A percentile compares a stretch with the other conserved stretches of the same genome.
Evolutionary conservation across 2,113 vertebrate species (phyloP).

Genomic region (Tachuris rubrigastra): DNA sequence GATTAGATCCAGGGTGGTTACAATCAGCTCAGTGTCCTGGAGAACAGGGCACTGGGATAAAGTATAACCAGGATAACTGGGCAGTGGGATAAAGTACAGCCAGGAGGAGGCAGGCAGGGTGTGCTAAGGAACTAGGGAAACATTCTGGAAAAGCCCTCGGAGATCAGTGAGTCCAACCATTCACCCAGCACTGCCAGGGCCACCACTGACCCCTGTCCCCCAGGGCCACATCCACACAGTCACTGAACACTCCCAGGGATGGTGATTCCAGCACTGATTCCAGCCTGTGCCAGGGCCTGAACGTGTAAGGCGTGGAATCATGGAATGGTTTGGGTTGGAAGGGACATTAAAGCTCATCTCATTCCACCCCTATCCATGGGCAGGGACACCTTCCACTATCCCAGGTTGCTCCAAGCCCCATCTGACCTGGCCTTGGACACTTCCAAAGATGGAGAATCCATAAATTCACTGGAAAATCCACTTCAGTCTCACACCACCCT

Average conservation of each 20-base stretch:
- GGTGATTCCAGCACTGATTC: background rate
- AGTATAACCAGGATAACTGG: background rate
- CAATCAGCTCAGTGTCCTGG: background rate
- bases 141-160: background rate
- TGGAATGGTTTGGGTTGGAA: background rate
- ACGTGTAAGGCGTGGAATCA: background rate
- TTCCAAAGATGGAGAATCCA: too few relatives aligned
- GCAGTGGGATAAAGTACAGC: background rate
- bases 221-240: background rate
- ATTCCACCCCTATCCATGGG: background rate
- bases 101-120: background rate
- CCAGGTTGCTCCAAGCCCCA: background rate
- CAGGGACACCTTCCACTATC: background rate
- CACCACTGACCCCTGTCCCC: background rate
- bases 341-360: background rate
- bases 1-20: background rate
- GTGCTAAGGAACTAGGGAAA: background rate
- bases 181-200: background rate
- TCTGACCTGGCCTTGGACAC: background rate
- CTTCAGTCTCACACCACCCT: too few relatives aligned
- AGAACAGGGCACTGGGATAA: too few relatives aligned
- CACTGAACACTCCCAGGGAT: background rate
- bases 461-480: too few relatives aligned
- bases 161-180: rapidly evolving
- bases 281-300: background rate